Evolutionary conservation across 2,113 vertebrate species (phyloP), one percentile per base, ranked within the genome.

Genomic region (Sitta europaea): DNA sequence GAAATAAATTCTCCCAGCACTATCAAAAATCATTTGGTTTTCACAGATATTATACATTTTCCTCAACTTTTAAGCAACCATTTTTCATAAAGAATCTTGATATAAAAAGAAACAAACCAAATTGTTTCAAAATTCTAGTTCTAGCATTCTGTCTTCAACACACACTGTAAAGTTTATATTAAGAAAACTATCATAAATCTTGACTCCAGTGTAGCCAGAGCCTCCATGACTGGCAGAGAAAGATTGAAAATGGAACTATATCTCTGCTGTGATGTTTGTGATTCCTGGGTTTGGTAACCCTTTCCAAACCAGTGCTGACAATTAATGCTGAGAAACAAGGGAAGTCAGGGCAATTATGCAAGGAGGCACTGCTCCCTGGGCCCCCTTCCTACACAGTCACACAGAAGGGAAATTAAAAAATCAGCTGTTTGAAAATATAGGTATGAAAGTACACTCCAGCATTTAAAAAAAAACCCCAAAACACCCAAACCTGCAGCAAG

Each of bases 201-300:
- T 73, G 27, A 57, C 15, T 54, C 5, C 17, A 36, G 1, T 2
- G 3, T 18, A 48, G 25, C 35, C 67, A 83, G 62, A 76, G 13
- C 10, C 45, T 31, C 20, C 18, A 22, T 5, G 23, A 55, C 35
- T 53, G n/a, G 57, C 10, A 55, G 11, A 35, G 29, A 2, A 42
- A 57, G 23, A 48, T 0, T 35, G 35, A 42, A 57, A 79, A 55
- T 25, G 6, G 31, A 63, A n/a, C 14, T 10, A 1, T 24, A 1
- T 24, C 31, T 61, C 11, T 6, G 10, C 36, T 87, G 42, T 12
- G 11, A 15, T 47, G 11, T 23, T 33, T 53, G 0, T 9, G 63
- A 75, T 25, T 75, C 20, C 45, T 59, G 18, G 4, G 1, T 75
- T 61, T 63, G 28, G 15, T 5, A 72, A 33, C 10, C 78, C 28